Conservation (phyloP, 2,797 vertebrate species). For the Todus mexicanus region DNA sequence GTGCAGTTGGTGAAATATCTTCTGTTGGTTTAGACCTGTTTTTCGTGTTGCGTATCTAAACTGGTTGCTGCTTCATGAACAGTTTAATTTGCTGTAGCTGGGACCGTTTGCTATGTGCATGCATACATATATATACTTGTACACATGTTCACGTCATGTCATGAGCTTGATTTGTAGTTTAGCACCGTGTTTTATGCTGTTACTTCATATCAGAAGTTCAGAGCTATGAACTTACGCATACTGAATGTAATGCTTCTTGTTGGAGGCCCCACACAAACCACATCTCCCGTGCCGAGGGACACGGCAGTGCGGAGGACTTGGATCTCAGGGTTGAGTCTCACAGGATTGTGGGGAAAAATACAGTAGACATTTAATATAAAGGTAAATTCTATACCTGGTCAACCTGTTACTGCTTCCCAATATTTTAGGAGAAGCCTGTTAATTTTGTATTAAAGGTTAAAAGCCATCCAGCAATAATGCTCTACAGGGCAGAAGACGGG, state of each 20-base stretch:
- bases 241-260: not conserved
- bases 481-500: not conserved
- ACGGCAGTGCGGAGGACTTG: not conserved
- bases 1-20: not conserved
- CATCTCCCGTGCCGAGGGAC: not conserved
- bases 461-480: not conserved
- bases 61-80: not conserved
- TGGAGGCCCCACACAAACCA: not conserved
- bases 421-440: not conserved
- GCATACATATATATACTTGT: rapidly evolving
- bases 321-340: not conserved
- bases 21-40: not conserved
- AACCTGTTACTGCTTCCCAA: not conserved
- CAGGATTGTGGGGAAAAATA: not conserved
- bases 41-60: not conserved
- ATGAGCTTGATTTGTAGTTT: not conserved
- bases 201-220: not conserved
- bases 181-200: not conserved
- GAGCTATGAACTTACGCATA: not conserved
- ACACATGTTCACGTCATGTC: rapidly evolving
- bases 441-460: not conserved
- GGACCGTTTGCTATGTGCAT: not conserved
- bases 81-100: not conserved
- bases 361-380: not conserved
- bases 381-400: not conserved